phyloP scores from a whole-genome alignment of 2,888 invertebrate species.

The Netelia melanura region DNA sequence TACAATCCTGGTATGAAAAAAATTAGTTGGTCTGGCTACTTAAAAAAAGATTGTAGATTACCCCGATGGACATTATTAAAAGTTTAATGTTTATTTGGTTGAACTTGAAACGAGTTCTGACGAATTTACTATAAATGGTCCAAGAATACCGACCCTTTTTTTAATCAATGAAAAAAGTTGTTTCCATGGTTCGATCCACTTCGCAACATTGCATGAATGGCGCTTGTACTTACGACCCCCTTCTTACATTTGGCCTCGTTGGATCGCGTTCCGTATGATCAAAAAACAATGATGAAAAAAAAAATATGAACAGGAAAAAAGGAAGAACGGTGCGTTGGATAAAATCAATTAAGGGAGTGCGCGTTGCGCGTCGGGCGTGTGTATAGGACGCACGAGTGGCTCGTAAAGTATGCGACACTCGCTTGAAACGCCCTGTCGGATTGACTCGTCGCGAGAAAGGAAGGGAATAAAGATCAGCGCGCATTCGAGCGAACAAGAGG shows the following conservation, averaged over 20 bases:
- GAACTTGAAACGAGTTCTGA: too few species aligned
- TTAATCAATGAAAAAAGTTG: not conserved
- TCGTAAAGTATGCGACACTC: slow-evolving; percentile 70
- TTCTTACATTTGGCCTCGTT: not conserved
- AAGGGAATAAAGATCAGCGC: slow-evolving; percentile 45
- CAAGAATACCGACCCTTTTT: too few species aligned
- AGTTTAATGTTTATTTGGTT: too few species aligned
- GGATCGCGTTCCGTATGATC: not conserved
- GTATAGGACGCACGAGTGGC: slow-evolving; percentile 37
- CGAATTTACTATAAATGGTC: too few species aligned
- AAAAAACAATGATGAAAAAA: not conserved
- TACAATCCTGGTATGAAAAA: too few species aligned
- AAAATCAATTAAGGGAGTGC: slow-evolving; percentile 64
- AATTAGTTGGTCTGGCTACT: too few species aligned
- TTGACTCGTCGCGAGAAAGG: slow-evolving; percentile 66
- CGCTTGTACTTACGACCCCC: not conserved
- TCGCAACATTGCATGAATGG: not conserved
- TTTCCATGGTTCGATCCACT: not conserved
- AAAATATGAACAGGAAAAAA: not conserved
- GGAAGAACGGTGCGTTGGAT: slow-evolving; percentile 29
- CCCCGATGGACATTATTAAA: too few species aligned
- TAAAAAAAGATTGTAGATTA: too few species aligned
- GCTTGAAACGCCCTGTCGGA: slow-evolving; percentile 56
- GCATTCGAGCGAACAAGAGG: slow-evolving; percentile 60
- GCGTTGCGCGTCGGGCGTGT: slow-evolving; percentile 29